Evolutionary conservation across 2,888 invertebrate genomes (phyloP).

Genomic region (Bhutanitis thaidina): DNA sequence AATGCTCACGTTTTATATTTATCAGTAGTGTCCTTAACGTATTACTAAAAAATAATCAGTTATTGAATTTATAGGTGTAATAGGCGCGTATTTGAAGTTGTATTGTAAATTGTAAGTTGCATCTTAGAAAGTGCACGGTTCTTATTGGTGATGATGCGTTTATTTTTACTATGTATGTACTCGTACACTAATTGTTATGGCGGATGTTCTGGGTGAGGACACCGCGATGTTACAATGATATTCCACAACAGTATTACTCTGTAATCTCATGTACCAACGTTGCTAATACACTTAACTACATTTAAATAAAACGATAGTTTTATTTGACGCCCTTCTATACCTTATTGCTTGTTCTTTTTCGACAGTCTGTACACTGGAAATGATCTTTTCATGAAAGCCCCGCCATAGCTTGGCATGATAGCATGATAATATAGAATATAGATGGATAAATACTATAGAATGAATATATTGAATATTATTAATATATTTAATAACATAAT

Average conservation of each 20-base stretch:
- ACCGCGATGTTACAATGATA: constrained; percentile 51
- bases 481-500: no score
- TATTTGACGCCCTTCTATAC: constrained; percentile 24
- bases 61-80: constrained; percentile 76
- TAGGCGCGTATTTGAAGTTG: constrained; percentile 58
- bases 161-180: constrained; percentile 59
- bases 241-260: constrained; percentile 75
- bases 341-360: no score
- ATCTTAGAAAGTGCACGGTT: constrained; percentile 65
- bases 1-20: constrained; percentile 75
- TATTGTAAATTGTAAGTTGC: constrained; percentile 51
- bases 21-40: constrained; percentile 64
- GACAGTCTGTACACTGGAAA: no score
- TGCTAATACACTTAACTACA: constrained; percentile 79
- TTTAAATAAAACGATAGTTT: constrained; percentile 57
- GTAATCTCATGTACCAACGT: constrained; percentile 79
- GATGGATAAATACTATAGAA: no score
- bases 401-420: no score
- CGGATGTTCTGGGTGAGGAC: constrained; percentile 39
- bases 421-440: no score
- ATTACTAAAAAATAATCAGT: constrained; percentile 46
- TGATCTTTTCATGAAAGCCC: no score
- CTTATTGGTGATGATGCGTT: constrained; percentile 60
- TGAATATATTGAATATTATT: no score
- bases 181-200: constrained; percentile 57